Percentiles rank a stretch among this genome's conserved stretches.
phyloP scores from a whole-genome alignment of 2,113 vertebrate genomes.

The Ptilorrhoa leucosticta region DNA sequence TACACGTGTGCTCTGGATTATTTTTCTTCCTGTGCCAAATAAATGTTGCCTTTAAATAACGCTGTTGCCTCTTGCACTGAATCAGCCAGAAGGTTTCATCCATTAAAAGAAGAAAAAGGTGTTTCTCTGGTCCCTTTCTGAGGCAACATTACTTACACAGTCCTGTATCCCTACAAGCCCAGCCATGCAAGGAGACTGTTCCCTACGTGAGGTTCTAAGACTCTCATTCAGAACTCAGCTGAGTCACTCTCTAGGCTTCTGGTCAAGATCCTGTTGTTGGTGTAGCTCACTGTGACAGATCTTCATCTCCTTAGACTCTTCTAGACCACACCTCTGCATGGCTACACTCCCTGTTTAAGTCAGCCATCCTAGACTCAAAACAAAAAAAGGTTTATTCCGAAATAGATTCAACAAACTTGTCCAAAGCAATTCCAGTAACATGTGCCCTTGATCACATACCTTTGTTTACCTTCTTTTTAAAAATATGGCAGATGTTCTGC shows the following conservation, averaged over 20 bases:
- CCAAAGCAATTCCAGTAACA: slow-evolving; percentile 35
- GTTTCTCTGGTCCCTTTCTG: background rate
- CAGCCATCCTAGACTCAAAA: background rate
- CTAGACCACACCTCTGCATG: background rate
- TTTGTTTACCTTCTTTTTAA: slow-evolving; percentile 2
- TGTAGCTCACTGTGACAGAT: background rate
- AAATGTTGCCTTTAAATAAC: slow-evolving; percentile 41
- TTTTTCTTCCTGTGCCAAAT: slow-evolving; percentile 47
- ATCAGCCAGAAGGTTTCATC: background rate
- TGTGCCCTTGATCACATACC: background rate
- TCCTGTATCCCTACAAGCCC: background rate
- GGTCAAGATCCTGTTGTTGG: background rate
- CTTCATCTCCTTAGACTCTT: background rate
- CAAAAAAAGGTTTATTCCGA: slow-evolving; percentile 41
- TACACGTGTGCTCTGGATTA: background rate
- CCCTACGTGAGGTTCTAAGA: background rate
- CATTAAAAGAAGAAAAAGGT: background rate
- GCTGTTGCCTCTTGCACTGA: background rate
- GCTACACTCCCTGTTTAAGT: background rate
- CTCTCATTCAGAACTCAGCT: background rate
- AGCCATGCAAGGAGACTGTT: background rate
- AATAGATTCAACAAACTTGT: slow-evolving; percentile 38
- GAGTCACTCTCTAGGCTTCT: background rate
- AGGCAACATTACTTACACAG: background rate
- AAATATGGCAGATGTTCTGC: slow-evolving; percentile 42